A percentile compares a stretch with the other conserved stretches of the same genome.
phyloP scores from a whole-genome alignment of 2,797 vertebrate genomes.

The Gymnopithys bicolor region DNA sequence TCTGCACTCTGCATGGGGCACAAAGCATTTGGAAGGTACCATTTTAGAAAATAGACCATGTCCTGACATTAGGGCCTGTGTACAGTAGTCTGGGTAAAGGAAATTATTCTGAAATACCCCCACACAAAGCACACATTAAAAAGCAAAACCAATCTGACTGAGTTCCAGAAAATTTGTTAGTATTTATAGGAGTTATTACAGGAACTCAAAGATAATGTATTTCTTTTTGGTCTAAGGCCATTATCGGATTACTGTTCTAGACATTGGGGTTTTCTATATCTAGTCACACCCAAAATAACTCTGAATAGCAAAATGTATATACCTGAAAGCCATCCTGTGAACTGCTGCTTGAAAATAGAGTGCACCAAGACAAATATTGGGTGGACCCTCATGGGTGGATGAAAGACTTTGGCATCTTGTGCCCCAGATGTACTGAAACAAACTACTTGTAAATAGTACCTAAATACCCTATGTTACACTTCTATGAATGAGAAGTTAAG shows the following conservation, averaged over 20 bases:
- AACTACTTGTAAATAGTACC: background rate
- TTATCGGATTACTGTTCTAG: constrained; percentile 9
- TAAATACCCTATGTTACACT: background rate
- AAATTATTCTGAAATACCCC: background rate
- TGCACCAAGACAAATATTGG: background rate
- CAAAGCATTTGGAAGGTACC: background rate
- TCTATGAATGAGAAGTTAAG: background rate
- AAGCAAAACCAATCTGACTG: background rate
- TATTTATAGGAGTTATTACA: constrained; percentile 31
- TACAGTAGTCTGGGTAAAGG: background rate
- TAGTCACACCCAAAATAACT: background rate
- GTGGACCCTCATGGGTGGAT: background rate
- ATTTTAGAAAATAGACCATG: constrained; percentile 60
- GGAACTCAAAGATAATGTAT: background rate
- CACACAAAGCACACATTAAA: background rate
- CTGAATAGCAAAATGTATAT: background rate
- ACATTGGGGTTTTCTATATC: constrained; percentile 30
- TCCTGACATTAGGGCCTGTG: background rate
- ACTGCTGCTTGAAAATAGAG: background rate
- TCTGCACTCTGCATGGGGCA: constrained; percentile 65
- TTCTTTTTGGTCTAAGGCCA: constrained; percentile 1
- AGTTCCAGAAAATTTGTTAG: background rate
- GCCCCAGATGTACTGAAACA: background rate
- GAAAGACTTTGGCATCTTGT: background rate
- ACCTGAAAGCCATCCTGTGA: background rate